Evolutionary conservation across 2,797 vertebrate species (phyloP).

Genomic region (Ptychobarbus kaznakovi): DNA sequence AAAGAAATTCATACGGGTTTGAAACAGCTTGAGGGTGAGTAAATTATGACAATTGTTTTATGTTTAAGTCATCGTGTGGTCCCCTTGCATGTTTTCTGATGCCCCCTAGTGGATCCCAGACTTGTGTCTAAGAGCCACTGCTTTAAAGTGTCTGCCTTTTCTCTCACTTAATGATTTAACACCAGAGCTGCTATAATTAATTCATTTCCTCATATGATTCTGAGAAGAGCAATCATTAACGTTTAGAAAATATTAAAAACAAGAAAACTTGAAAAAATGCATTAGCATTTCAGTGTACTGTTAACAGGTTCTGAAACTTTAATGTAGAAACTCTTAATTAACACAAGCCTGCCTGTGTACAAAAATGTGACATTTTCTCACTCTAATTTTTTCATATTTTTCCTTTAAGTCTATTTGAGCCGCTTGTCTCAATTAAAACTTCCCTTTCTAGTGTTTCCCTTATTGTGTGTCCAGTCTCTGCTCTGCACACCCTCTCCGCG

Average conservation of each 20-base stretch:
- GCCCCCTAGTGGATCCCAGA: neutral
- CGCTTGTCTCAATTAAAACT: constrained; percentile 27
- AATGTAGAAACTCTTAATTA: neutral
- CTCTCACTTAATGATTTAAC: neutral
- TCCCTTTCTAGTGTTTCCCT: constrained; percentile 19
- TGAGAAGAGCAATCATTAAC: neutral
- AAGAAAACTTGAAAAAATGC: neutral
- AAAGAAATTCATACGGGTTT: neutral
- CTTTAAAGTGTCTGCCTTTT: neutral
- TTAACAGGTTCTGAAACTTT: neutral
- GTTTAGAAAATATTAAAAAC: neutral
- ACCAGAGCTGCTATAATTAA: neutral
- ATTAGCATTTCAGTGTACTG: neutral
- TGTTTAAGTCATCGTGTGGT: neutral
- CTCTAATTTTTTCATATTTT: neutral
- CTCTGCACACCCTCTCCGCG: constrained; percentile 5
- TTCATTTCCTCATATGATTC: neutral
- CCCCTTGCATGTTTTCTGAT: neutral
- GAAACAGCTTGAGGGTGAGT: neutral
- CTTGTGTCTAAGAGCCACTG: neutral
- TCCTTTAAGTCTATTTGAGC: neutral
- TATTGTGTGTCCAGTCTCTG: constrained; percentile 8
- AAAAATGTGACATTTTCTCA: neutral
- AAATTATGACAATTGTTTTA: neutral
- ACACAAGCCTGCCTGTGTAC: neutral